These are phyloP conservation scores for Laupala kohalensis DNA, from an alignment of 1,140 invertebrate genomes.

Conservation along the genomic window DNA sequence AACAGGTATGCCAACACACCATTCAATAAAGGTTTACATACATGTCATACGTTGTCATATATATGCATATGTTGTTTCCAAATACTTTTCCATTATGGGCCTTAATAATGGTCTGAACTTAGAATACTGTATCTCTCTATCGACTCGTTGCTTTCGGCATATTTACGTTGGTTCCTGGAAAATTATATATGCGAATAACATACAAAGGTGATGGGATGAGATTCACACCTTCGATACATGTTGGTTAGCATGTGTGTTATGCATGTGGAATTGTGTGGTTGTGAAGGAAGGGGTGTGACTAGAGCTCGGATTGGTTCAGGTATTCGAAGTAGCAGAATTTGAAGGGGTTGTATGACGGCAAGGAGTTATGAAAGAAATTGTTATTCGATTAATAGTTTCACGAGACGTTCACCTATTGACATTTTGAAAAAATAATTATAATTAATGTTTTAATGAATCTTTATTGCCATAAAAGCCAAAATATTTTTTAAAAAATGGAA, in stretches of 20 bases:
- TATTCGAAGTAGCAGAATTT: neutral
- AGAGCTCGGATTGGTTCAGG: neutral
- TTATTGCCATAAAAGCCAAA: too few species aligned
- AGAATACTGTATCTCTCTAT: too few species aligned
- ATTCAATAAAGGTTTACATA: neutral
- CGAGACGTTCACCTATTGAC: too few species aligned
- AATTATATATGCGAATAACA: neutral
- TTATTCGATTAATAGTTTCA: too few species aligned
- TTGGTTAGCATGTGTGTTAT: neutral
- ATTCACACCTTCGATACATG: neutral
- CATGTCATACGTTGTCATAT: neutral
- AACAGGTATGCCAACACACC: neutral
- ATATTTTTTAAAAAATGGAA: too few species aligned
- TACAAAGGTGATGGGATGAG: neutral
- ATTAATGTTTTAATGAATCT: too few species aligned
- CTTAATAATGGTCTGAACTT: too few species aligned
- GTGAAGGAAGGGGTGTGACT: neutral
- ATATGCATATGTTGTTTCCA: neutral
- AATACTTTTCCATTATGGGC: neutral
- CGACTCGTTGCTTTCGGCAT: too few species aligned
- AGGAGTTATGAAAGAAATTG: too few species aligned
- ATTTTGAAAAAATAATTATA: too few species aligned
- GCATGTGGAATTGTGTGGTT: neutral
- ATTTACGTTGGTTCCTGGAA: too few species aligned
- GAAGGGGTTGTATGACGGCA: neutral